Evolutionary conservation across 1,140 invertebrate genomes (phyloP), one percentile per base, ranked within the genome.

Genomic region (Drosophila ambigua): DNA sequence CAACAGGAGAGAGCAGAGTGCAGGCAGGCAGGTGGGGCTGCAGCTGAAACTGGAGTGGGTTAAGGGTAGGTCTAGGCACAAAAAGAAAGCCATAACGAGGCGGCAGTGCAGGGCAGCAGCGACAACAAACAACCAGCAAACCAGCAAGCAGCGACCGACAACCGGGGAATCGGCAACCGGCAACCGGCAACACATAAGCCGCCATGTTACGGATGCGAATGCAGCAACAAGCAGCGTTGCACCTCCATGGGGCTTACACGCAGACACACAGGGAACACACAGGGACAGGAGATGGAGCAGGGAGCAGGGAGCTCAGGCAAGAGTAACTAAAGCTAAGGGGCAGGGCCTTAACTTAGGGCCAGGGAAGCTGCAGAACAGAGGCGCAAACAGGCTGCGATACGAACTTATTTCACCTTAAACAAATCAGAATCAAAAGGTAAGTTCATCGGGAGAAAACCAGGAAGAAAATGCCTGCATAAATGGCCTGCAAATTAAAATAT

Each of bases 151-250:
- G 9, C 20, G 43, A 57, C 54, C 54, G 16, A 8, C 8, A 55
- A 55, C 53, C 39, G n/a, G 11, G 35, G 35, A 13, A 35, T 35
- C 31, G 35, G 35, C 8, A 41, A 54, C 35, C 52, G 16, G 13
- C 41, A 44, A 57, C 54, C 55, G 43, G 57, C 57, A 60, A 52
- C 58, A 67, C 60, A 69, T 50, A 69, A 74, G 72, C 72, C 54
- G 60, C 48, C 72, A 55, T 75, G 61, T 55, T 75, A 60, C 72
- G 72, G 72, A 75, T 75, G 72, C 43, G 54, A 65, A 46, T 68
- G 72, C 63, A 57, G 50, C 63, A 72, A 43, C 59, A 53, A 7
- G 55, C 39, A 60, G 51, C 57, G 59, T 49, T 49, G 65, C 43
- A 72, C 46, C 23, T 51, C 68, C 58, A 58, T 51, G 55, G 63